These are phyloP conservation scores for Ophioninae sp. DNA, from an alignment of 2,888 invertebrate species.

Conservation along the genomic window DNA sequence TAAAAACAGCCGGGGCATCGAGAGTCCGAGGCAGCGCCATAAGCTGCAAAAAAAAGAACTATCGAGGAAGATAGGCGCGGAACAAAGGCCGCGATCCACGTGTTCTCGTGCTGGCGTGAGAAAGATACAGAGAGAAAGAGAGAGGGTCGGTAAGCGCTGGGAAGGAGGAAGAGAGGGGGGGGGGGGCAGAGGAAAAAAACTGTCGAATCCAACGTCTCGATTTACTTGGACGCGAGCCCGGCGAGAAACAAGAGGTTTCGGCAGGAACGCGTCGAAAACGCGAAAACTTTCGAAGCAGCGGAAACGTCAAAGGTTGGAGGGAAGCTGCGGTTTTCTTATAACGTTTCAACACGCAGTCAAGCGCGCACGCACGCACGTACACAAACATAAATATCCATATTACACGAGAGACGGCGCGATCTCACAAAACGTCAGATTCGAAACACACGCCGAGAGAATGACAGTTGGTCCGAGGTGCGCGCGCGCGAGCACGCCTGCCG, in stretches of 20 bases:
- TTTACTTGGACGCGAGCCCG: neutral
- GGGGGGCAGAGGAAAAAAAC: neutral
- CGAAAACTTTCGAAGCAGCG: constrained; percentile 1
- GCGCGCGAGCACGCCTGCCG: neutral
- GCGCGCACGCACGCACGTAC: neutral
- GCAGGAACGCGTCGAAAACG: neutral
- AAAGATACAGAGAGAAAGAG: neutral
- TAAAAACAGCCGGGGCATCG: neutral
- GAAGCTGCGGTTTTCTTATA: constrained; percentile 18
- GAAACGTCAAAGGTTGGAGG: constrained; percentile 2
- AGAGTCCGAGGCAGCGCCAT: constrained; percentile 14
- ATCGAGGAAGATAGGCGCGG: neutral
- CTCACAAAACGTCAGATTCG: constrained; percentile 59
- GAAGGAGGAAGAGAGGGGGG: neutral
- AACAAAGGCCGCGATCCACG: constrained; percentile 8
- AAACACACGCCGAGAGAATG: constrained; percentile 60
- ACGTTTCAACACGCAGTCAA: neutral
- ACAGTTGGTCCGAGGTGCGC: constrained; percentile 67
- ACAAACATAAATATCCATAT: neutral
- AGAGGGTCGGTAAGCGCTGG: neutral
- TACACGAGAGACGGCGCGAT: constrained; percentile 33
- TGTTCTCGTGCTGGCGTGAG: neutral
- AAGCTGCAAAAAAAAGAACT: neutral
- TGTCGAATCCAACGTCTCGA: neutral
- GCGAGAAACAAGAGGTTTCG: neutral